Conservation (phyloP, 2,888 invertebrate genomes). For the Torymus tubicola region DNA sequence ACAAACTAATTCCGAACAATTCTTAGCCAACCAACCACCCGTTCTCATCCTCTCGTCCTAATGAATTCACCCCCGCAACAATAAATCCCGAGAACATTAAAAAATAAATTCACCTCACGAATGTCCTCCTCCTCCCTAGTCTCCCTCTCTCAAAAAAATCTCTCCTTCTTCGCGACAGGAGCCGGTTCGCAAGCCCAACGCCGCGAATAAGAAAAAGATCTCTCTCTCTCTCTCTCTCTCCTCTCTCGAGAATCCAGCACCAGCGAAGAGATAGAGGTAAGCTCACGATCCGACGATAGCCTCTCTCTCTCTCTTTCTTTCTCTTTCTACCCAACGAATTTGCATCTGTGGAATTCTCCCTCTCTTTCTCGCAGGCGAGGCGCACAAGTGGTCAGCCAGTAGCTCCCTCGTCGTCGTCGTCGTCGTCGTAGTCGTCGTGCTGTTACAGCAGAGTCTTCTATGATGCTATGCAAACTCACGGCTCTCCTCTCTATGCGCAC, state of each 20-base stretch:
- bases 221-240: too few species aligned
- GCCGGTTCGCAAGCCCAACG: constrained; percentile 1
- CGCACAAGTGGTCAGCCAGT: not conserved
- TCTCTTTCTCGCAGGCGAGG: constrained; percentile 10
- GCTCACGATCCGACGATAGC: constrained; percentile 74
- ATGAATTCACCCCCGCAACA: constrained; percentile 59
- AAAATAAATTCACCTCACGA: constrained; percentile 57
- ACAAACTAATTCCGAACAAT: too few species aligned
- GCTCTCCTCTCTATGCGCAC: constrained; percentile 28
- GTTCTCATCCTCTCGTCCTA: constrained; percentile 62
- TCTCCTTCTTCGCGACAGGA: constrained; percentile 11
- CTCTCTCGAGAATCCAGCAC: constrained; percentile 10
- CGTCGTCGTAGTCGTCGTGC: too few species aligned
- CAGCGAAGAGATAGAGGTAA: not conserved
- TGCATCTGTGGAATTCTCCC: constrained; percentile 75
- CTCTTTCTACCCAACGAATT: constrained; percentile 68
- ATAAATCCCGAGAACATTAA: constrained; percentile 47
- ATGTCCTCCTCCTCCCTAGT: too few species aligned
- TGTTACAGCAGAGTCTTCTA: not conserved
- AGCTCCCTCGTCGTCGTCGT: too few species aligned
- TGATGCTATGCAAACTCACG: constrained; percentile 54
- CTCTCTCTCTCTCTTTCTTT: constrained; percentile 63
- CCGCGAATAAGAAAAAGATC: constrained; percentile 24
- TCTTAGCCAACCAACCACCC: not conserved
- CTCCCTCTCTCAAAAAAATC: too few species aligned